Conservation (phyloP, 2,888 invertebrate genomes). For the Lydus trimaculatus region DNA sequence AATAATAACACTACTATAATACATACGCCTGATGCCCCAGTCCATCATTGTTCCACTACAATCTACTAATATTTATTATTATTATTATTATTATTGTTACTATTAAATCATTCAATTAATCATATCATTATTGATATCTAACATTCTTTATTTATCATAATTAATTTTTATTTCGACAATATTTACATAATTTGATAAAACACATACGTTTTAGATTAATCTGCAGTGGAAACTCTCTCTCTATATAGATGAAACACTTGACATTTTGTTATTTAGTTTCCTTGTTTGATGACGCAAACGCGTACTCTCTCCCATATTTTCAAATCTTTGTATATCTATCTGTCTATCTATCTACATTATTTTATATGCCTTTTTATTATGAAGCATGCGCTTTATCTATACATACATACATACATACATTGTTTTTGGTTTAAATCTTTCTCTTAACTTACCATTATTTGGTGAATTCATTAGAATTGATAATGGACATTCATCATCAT, state of each 20-base stretch:
- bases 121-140: neutral
- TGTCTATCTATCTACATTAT: neutral
- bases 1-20: constrained; percentile 40
- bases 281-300: constrained; percentile 7
- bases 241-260: neutral
- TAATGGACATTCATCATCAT: constrained; percentile 97
- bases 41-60: constrained; percentile 68
- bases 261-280: neutral
- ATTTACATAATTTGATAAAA: constrained; percentile 1
- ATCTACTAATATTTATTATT: neutral
- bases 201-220: constrained; percentile 5
- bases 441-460: constrained; percentile 82
- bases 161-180: no score
- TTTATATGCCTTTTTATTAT: neutral
- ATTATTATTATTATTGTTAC: neutral
- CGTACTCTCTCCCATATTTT: constrained; percentile 3
- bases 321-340: neutral
- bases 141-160: no score
- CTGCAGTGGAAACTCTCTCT: neutral
- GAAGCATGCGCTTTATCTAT: neutral
- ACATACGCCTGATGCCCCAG: constrained; percentile 78
- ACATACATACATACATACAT: no score
- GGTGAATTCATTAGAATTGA: constrained; percentile 92
- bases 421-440: no score
- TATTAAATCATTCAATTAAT: neutral